Conservation (phyloP, 92 coral and sea anemone species). For the Phenganax marumi region DNA sequence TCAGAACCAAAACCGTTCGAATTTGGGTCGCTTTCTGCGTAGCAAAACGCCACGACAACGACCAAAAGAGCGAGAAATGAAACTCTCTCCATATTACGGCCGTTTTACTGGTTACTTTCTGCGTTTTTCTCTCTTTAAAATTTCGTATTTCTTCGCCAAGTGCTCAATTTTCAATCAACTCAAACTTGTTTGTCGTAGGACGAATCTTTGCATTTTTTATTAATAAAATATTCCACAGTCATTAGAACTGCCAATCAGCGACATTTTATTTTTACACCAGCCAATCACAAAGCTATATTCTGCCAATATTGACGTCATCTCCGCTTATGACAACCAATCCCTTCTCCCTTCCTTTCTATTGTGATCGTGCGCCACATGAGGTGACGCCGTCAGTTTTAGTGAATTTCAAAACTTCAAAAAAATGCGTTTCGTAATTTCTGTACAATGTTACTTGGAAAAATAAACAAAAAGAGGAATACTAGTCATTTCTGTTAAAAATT, state of each 20-base stretch:
- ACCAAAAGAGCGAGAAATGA: not conserved
- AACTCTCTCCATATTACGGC: not conserved
- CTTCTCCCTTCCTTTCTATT: not conserved
- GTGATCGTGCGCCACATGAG: constrained; percentile 1
- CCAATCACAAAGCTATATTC: not conserved
- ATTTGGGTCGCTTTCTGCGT: not conserved
- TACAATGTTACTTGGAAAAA: too few relatives aligned
- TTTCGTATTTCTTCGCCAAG: not conserved
- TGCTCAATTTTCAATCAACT: not conserved
- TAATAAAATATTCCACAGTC: constrained; percentile 2
- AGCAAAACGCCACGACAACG: not conserved
- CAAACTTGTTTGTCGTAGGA: not conserved
- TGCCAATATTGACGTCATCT: not conserved
- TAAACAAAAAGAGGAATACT: too few relatives aligned
- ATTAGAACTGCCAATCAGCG: constrained; percentile 19
- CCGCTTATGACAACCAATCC: not conserved
- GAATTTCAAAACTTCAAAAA: not conserved
- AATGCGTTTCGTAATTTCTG: too few relatives aligned
- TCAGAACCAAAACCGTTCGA: not conserved
- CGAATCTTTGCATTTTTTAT: not conserved
- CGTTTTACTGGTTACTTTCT: not conserved
- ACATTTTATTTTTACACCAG: constrained; percentile 1
- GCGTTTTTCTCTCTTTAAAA: not conserved
- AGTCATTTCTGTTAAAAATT: too few relatives aligned
- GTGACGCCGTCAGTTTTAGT: not conserved